These are phyloP conservation scores for Nephotettix cincticeps DNA, from an alignment of 1,140 invertebrate genomes.

Conservation along the genomic window DNA sequence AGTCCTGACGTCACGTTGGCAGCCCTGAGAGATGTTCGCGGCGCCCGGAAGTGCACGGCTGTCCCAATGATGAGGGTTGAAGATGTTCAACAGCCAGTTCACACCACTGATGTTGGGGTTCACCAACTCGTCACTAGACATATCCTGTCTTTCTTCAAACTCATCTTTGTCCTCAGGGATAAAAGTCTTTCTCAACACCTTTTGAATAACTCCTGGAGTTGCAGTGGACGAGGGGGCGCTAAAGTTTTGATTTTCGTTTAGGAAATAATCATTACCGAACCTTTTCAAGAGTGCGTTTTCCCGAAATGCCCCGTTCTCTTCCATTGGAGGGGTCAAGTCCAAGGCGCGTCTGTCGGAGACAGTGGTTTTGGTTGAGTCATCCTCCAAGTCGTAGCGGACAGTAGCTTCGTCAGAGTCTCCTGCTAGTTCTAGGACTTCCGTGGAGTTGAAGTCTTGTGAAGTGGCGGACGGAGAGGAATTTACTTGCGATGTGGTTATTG, in stretches of 20 bases:
- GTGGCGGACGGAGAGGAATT: not conserved
- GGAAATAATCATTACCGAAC: conserved; percentile 19
- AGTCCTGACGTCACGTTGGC: conserved; percentile 54
- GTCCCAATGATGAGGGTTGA: conserved; percentile 65
- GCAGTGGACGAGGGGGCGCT: not conserved
- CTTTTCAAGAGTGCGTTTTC: not conserved
- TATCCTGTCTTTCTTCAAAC: not conserved
- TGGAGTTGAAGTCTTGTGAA: not conserved
- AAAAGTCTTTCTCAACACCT: not conserved
- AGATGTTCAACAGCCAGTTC: conserved; percentile 61
- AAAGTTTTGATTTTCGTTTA: not conserved
- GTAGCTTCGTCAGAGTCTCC: not conserved
- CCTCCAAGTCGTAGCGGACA: not conserved
- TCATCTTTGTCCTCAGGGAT: not conserved
- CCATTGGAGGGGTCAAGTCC: not conserved
- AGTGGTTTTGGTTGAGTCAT: not conserved
- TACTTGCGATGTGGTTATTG: no score
- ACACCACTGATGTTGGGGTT: conserved; percentile 39
- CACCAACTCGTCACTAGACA: not conserved
- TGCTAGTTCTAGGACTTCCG: not conserved
- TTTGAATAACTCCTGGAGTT: conserved; percentile 2
- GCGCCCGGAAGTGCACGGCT: conserved; percentile 43
- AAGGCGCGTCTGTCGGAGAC: not conserved
- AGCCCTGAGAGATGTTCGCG: conserved; percentile 42
- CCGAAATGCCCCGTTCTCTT: not conserved